These are phyloP conservation scores for Drosophila bocqueti DNA, from an alignment of 1,140 invertebrate species.

Conservation along the genomic window DNA sequence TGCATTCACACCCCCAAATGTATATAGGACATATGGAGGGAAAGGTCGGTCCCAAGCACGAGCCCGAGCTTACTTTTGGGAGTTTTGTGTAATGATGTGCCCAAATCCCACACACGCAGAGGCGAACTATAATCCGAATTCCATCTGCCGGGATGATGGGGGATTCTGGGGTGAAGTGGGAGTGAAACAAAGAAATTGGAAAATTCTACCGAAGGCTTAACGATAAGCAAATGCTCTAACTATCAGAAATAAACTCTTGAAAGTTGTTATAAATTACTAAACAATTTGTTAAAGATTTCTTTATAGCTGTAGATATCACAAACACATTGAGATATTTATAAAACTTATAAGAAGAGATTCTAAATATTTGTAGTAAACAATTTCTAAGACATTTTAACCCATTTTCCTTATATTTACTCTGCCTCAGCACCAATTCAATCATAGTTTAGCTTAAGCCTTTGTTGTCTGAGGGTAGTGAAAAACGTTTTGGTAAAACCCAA, in stretches of 20 bases:
- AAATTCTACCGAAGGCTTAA: not conserved
- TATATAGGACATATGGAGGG: constrained; percentile 1
- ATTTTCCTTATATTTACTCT: no score
- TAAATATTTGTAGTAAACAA: not conserved
- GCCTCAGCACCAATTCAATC: constrained; percentile 1
- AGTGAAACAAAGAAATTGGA: constrained; percentile 28
- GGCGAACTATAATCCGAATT: constrained; percentile 55
- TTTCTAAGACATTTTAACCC: no score
- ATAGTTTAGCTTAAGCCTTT: not conserved
- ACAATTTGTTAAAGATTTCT: not conserved
- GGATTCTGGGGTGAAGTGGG: not conserved
- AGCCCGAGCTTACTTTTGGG: constrained; percentile 58
- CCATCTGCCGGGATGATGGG: constrained; percentile 24
- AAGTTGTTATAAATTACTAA: not conserved
- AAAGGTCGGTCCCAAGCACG: constrained; percentile 53
- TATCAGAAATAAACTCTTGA: no score
- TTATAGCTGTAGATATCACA: no score
- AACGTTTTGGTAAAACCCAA: constrained; percentile 61
- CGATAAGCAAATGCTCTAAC: constrained; percentile 16
- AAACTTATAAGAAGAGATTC: no score
- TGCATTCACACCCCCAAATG: constrained; percentile 6
- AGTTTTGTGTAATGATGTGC: constrained; percentile 81
- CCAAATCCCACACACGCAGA: constrained; percentile 62
- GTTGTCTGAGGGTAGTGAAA: constrained; percentile 21
- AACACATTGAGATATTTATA: not conserved